These are phyloP conservation scores for Acipenser transmontanus DNA, from an alignment of 2,797 vertebrate species.

Conservation along the genomic window DNA sequence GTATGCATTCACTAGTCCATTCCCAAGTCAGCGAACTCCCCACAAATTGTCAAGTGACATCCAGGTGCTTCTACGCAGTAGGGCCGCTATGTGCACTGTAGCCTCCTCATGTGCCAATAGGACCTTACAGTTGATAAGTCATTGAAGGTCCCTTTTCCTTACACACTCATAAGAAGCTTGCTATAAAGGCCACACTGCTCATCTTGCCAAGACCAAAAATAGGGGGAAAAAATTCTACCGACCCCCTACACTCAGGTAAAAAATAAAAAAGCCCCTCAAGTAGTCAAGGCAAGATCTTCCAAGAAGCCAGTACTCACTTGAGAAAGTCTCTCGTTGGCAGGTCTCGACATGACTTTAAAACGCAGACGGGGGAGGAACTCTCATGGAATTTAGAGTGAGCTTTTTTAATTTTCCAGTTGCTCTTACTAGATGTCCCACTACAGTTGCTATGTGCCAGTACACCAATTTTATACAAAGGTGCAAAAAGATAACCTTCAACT, in stretches of 20 bases:
- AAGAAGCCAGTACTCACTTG: constrained; percentile 91
- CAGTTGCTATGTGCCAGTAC: constrained; percentile 91
- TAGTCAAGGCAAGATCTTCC: constrained; percentile 81
- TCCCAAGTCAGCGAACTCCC: constrained; percentile 88
- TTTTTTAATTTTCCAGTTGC: constrained; percentile 45
- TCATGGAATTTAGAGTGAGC: constrained; percentile 67
- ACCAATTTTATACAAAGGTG: constrained; percentile 63
- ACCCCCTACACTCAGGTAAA: neutral
- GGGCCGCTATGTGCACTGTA: constrained; percentile 90
- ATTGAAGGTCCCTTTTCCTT: constrained; percentile 79
- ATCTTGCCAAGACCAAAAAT: constrained; percentile 71
- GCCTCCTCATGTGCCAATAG: constrained; percentile 90
- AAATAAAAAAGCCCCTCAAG: constrained; percentile 26
- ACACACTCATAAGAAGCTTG: constrained; percentile 82
- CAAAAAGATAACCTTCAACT: constrained; percentile 43
- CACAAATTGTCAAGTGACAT: constrained; percentile 99
- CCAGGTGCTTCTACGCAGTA: constrained; percentile 97
- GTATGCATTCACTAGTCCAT: constrained; percentile 88
- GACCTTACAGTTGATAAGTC: constrained; percentile 77
- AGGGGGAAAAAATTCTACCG: constrained; percentile 23
- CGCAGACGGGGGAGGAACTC: constrained; percentile 95
- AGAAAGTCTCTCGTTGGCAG: constrained; percentile 95
- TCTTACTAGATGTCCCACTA: constrained; percentile 76
- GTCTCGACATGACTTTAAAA: constrained; percentile 98
- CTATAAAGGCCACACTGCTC: constrained; percentile 72